These are phyloP conservation scores for Danaus melanippus DNA, from an alignment of 1,140 invertebrate species.

Conservation along the genomic window DNA sequence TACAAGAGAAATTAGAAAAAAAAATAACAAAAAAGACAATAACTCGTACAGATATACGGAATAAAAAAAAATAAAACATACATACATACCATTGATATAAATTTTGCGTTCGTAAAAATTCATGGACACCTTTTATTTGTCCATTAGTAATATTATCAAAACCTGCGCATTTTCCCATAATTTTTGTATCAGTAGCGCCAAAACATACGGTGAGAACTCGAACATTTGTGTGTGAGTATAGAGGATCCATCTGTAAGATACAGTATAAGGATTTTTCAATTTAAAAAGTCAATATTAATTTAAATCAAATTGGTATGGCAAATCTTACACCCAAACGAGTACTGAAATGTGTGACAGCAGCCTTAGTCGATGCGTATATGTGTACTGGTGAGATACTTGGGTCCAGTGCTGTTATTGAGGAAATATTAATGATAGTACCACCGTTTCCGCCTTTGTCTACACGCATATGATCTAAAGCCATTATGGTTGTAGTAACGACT, in stretches of 20 bases:
- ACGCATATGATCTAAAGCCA: conserved; percentile 66
- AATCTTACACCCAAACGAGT: conserved; percentile 60
- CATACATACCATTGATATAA: no score
- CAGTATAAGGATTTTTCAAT: no score
- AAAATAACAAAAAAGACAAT: no score
- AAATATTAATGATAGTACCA: conserved; percentile 76
- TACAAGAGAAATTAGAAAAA: no score
- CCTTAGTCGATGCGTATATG: conserved; percentile 78
- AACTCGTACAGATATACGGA: no score
- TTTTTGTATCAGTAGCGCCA: conserved; percentile 40
- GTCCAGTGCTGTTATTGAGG: conserved; percentile 73
- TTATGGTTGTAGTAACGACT: conserved; percentile 30
- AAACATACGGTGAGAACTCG: conserved; percentile 49
- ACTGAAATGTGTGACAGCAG: conserved; percentile 72
- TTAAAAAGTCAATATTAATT: not conserved
- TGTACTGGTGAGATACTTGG: conserved; percentile 72
- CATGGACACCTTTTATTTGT: no score
- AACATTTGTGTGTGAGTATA: conserved; percentile 8
- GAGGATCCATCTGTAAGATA: conserved; percentile 7
- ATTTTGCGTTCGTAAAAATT: no score
- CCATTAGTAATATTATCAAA: no score
- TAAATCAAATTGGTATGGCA: conserved; percentile 1
- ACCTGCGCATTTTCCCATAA: no score
- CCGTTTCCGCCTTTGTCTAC: conserved; percentile 70
- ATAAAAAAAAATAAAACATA: no score